phyloP scores from a whole-genome alignment of 2,888 invertebrate genomes.

The Rhopalosiphum nymphaeae region DNA sequence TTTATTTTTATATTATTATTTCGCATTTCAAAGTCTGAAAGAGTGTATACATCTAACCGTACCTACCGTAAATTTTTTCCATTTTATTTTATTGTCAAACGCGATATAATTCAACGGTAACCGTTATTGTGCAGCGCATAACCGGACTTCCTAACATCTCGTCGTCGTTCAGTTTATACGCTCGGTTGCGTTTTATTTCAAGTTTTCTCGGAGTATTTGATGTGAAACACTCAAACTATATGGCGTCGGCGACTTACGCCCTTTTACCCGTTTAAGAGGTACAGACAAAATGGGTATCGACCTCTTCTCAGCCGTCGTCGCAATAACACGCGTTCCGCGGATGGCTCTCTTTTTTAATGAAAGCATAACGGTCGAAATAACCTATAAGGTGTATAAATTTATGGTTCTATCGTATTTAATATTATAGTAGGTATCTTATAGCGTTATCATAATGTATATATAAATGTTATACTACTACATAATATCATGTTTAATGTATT shows the following conservation, averaged over 20 bases:
- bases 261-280: conserved; percentile 35
- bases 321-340: neutral
- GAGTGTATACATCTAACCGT: neutral
- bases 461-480: neutral
- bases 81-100: conserved; percentile 28
- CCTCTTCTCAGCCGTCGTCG: neutral
- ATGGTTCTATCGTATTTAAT: neutral
- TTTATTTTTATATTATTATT: neutral
- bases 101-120: conserved; percentile 17
- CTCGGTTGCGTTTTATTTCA: conserved; percentile 15
- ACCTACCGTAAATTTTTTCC: neutral
- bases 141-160: conserved; percentile 16
- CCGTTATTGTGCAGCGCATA: neutral
- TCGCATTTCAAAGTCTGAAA: neutral
- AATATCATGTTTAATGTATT: neutral
- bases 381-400: neutral
- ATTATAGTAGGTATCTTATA: neutral
- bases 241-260: neutral
- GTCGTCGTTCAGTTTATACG: conserved; percentile 25
- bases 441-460: neutral
- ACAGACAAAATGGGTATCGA: conserved; percentile 7
- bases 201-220: conserved; percentile 26
- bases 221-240: conserved; percentile 12
- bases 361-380: neutral
- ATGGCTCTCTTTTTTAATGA: conserved; percentile 1